These are phyloP conservation scores for Desoria tigrina DNA, from an alignment of 2,888 invertebrate genomes.

Conservation along the genomic window DNA sequence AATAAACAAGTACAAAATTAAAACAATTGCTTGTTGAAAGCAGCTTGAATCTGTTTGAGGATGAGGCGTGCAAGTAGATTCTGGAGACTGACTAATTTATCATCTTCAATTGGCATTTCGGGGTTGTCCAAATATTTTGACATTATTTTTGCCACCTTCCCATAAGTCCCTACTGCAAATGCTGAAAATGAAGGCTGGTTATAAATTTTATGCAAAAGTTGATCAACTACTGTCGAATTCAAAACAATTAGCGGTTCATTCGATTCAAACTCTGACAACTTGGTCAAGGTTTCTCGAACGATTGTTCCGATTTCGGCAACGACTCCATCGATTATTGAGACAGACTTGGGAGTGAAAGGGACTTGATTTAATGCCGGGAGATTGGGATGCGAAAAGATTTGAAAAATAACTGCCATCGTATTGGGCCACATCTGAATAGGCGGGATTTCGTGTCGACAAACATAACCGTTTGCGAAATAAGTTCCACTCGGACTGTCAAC, in stretches of 20 bases:
- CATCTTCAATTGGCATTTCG: too few relatives aligned
- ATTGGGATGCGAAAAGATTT: not conserved
- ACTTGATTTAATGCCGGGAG: not conserved
- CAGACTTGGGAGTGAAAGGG: not conserved
- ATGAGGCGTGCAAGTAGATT: too few relatives aligned
- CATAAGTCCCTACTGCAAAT: not conserved
- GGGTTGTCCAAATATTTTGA: too few relatives aligned
- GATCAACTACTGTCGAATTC: not conserved
- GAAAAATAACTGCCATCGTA: slow-evolving; percentile 29
- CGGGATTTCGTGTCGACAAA: slow-evolving; percentile 36
- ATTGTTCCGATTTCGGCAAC: not conserved
- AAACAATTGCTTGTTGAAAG: too few relatives aligned
- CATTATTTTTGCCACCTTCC: too few relatives aligned
- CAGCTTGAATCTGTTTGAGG: too few relatives aligned
- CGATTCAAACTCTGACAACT: not conserved
- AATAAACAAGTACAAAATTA: too few relatives aligned
- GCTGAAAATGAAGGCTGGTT: not conserved
- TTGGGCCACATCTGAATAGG: slow-evolving; percentile 34
- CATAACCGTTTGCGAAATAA: slow-evolving; percentile 36
- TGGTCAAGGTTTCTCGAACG: not conserved
- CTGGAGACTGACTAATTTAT: too few relatives aligned
- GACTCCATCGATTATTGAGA: not conserved
- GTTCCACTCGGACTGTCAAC: slow-evolving; percentile 39
- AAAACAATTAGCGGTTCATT: too few relatives aligned
- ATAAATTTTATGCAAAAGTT: not conserved